A percentile compares a stretch with the other conserved stretches of the same genome.
Evolutionary conservation across 2,113 vertebrate species (phyloP).

Genomic region (Melanerpes formicivorus): DNA sequence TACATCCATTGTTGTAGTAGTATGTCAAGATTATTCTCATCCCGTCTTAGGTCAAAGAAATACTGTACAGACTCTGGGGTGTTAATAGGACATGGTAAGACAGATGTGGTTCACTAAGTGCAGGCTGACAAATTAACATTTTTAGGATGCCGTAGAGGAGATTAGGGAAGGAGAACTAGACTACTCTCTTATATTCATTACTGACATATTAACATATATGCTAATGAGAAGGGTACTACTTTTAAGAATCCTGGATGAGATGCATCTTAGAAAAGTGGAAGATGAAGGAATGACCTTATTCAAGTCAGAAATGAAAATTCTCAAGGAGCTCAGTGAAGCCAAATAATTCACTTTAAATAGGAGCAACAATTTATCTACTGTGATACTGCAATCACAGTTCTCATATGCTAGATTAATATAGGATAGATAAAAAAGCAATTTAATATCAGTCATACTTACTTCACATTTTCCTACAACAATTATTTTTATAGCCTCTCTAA

Average conservation of each 20-base stretch:
- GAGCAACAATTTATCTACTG: not conserved
- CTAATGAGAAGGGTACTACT: not conserved
- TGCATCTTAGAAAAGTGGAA: not conserved
- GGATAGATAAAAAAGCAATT: not conserved
- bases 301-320: not conserved
- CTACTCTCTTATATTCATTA: not conserved
- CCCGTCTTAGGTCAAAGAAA: not conserved
- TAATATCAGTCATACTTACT: not conserved
- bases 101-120: not conserved
- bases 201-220: not conserved
- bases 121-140: not conserved
- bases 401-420: not conserved
- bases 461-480: not conserved
- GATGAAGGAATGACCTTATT: not conserved
- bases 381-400: not conserved
- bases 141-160: not conserved
- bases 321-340: not conserved
- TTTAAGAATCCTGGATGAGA: not conserved
- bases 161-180: not conserved
- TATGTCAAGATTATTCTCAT: not conserved
- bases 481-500: slow-evolving; percentile 9
- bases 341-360: not conserved
- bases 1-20: not conserved
- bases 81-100: not conserved
- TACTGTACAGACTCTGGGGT: not conserved